phyloP scores from a whole-genome alignment of 1,140 invertebrate genomes.

The Scaptomyza hsui region DNA sequence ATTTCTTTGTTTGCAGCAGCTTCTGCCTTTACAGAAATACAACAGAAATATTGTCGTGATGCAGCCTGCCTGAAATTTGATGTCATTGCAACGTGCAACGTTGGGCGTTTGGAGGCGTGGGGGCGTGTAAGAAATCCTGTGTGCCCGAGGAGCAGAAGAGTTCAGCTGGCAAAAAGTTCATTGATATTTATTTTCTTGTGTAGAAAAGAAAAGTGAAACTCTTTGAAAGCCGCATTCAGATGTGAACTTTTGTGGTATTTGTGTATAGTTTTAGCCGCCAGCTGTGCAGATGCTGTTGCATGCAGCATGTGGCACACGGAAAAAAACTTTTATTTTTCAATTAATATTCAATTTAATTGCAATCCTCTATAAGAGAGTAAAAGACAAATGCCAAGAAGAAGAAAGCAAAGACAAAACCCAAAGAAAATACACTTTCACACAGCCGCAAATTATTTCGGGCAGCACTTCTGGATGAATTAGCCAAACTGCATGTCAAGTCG shows the following conservation, averaged over 20 bases:
- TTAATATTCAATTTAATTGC: slow-evolving; percentile 80
- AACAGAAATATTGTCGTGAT: slow-evolving; percentile 52
- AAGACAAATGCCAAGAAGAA: slow-evolving; percentile 13
- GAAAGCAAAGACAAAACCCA: slow-evolving; percentile 27
- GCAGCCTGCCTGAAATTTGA: slow-evolving; percentile 39
- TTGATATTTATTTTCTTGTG: slow-evolving; percentile 34
- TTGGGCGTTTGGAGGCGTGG: slow-evolving; percentile 21
- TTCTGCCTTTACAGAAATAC: too few relatives aligned
- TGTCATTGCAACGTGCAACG: slow-evolving; percentile 46
- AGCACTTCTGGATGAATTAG: slow-evolving; percentile 77
- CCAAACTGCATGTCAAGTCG: slow-evolving; percentile 67
- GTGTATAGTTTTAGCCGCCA: slow-evolving; percentile 38
- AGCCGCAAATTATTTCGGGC: slow-evolving; percentile 73
- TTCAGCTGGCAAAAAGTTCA: slow-evolving; percentile 49
- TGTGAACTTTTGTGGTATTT: slow-evolving; percentile 31
- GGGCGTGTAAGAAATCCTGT: slow-evolving; percentile 19
- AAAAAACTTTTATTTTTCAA: slow-evolving; percentile 72
- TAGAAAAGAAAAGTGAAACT: slow-evolving; percentile 52
- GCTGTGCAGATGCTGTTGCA: slow-evolving; percentile 36
- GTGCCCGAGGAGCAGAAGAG: slow-evolving; percentile 21
- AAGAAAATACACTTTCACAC: slow-evolving; percentile 72
- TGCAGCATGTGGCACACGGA: slow-evolving; percentile 17
- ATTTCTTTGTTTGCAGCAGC: slow-evolving; percentile 50
- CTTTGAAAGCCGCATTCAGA: slow-evolving; percentile 23
- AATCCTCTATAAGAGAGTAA: not conserved